These are phyloP conservation scores for Lithobates pipiens DNA, from an alignment of 2,797 vertebrate genomes.

Conservation along the genomic window DNA sequence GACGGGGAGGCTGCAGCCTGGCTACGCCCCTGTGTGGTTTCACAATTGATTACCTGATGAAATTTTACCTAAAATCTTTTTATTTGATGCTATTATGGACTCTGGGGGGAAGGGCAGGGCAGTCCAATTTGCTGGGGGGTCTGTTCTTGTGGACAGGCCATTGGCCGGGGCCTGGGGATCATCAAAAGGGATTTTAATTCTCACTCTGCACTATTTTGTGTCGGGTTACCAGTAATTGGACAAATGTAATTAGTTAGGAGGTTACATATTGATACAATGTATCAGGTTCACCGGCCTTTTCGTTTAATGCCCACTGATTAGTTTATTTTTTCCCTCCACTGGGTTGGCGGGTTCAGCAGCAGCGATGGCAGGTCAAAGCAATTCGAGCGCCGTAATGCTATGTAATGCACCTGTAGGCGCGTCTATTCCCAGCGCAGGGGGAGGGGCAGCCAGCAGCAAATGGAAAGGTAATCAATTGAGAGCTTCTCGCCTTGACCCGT, in stretches of 20 bases:
- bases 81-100: constrained; percentile 82
- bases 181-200: constrained; percentile 75
- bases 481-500: constrained; percentile 43
- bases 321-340: constrained; percentile 60
- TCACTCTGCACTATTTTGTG: constrained; percentile 77
- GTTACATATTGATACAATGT: constrained; percentile 72
- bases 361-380: constrained; percentile 53
- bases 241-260: constrained; percentile 74
- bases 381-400: constrained; percentile 37
- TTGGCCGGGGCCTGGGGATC: constrained; percentile 74
- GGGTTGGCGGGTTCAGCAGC: constrained; percentile 42
- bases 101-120: constrained; percentile 69
- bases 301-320: constrained; percentile 69
- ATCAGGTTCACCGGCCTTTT: constrained; percentile 72
- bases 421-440: constrained; percentile 4
- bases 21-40: constrained; percentile 74
- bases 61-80: constrained; percentile 88
- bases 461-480: constrained; percentile 55
- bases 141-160: constrained; percentile 73
- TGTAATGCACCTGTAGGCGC: constrained; percentile 44
- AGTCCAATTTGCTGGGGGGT: constrained; percentile 68
- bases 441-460: constrained; percentile 21
- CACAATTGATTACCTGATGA: constrained; percentile 80
- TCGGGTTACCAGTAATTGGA: constrained; percentile 79
- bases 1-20: constrained; percentile 73